Base-by-base conservation (phyloP, 2,113 vertebrate species). In the Poecile atricapillus region DNA sequence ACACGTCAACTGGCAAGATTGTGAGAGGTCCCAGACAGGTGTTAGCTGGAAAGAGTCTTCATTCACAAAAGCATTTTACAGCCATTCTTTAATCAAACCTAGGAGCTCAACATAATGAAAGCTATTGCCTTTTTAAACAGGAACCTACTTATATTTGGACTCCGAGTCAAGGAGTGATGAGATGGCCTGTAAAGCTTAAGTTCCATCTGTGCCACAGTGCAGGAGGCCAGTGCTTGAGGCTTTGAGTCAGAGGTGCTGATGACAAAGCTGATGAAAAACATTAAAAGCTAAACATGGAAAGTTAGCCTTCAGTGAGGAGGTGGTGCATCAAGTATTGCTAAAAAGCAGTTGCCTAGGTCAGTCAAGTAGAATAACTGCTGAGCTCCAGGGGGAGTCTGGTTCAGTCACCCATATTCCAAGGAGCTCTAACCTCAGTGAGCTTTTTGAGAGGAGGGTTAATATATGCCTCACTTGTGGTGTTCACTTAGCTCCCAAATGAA, bases 241-340 rank as follows among this genome's bases (percentile, higher is more conserved):
- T 76, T 91, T 85, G 87, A 55, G 43, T 93, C 24, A 47, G 79
- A 92, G 67, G n/a, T 94, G 75, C 50, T 85, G 87, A 76, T 90
- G 93, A 87, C 58, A 80, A 76, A 85, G 79, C 59, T 96, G 92
- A 93, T 95, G 71, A 85, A 77, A 93, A 95, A 80, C 55, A 63
- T 80, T 69, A 65, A 93, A 91, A 91, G 39, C 47, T 77, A 50
- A 70, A 70, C 49, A 63, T 83, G 76, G 79, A 78, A 77, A 3
- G 15, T 37, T 46, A 83, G 67, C 47, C 60, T 88, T 83, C 86
- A 70, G 59, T 76, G 89, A 91, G 43, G 37, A 83, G 75, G 84
- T 67, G 90, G 71, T 44, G 78, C 47, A 70, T 93, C 6, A 1
- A 65, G 55, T 70, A 59, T 93, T 94, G 91, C 93, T 93, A 46